A percentile compares a stretch with the other conserved stretches of the same genome.
phyloP scores from a whole-genome alignment of 2,888 invertebrate genomes.

The Pasiphila rectangulata region DNA sequence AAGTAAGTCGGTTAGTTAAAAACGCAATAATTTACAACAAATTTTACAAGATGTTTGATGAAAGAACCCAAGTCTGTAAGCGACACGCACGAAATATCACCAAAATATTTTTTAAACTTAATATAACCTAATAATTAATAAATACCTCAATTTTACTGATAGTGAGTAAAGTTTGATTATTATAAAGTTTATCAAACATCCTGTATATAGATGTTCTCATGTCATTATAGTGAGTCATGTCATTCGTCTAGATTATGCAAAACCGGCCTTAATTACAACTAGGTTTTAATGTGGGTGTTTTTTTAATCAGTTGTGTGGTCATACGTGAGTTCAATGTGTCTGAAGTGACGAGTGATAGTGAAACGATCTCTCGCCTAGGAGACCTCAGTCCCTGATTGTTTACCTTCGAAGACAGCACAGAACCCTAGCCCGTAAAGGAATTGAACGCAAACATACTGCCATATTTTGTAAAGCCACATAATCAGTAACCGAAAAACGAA shows the following conservation, averaged over 20 bases:
- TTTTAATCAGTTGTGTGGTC: conserved; percentile 43
- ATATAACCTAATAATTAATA: conserved; percentile 44
- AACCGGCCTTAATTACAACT: conserved; percentile 71
- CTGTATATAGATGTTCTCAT: conserved; percentile 61
- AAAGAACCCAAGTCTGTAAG: conserved; percentile 38
- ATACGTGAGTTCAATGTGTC: conserved; percentile 27
- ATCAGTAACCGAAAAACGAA: conserved; percentile 45
- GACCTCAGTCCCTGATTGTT: conserved; percentile 15
- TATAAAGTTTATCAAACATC: conserved; percentile 67
- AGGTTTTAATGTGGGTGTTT: conserved; percentile 52
- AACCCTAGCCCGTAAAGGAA: conserved; percentile 57
- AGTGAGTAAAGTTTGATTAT: conserved; percentile 48
- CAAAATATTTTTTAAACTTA: conserved; percentile 37
- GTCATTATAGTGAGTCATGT: conserved; percentile 52
- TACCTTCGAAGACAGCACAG: conserved; percentile 33
- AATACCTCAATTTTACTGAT: conserved; percentile 55
- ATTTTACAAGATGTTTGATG: conserved; percentile 71
- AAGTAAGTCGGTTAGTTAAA: conserved; percentile 48
- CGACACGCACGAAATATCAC: conserved; percentile 45
- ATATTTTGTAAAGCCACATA: conserved; percentile 63
- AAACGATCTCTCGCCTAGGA: neutral
- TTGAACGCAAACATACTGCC: conserved; percentile 77
- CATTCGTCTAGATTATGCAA: conserved; percentile 72
- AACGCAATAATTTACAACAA: conserved; percentile 47
- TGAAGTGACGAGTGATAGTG: conserved; percentile 20